These are phyloP conservation scores for Lagria hirta DNA, from an alignment of 2,888 invertebrate species.

Conservation along the genomic window DNA sequence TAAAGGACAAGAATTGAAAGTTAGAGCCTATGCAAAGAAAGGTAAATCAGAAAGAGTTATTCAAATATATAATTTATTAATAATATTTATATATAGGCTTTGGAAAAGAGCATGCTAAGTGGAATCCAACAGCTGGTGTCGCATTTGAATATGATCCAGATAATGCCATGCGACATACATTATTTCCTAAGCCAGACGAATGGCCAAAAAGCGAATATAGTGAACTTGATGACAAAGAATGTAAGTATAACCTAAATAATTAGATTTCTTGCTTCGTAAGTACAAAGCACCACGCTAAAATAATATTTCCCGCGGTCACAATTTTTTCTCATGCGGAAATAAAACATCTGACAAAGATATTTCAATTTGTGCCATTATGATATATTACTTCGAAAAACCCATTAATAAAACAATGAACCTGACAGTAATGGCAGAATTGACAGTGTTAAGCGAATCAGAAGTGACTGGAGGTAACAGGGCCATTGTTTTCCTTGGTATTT, in stretches of 20 bases:
- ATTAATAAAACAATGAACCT: no score
- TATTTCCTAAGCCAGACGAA: constrained; percentile 95
- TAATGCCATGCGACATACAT: constrained; percentile 92
- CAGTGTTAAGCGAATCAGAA: no score
- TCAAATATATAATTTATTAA: constrained; percentile 8
- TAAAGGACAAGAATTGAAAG: constrained; percentile 85
- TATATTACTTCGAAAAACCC: no score
- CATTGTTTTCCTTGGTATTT: no score
- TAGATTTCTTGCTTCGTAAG: not conserved
- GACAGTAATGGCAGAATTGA: no score
- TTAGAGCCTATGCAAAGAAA: constrained; percentile 96
- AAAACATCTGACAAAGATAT: no score
- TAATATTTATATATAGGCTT: constrained; percentile 57
- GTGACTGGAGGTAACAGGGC: no score
- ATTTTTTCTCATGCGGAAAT: no score
- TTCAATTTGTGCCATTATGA: no score
- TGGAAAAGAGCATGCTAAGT: constrained; percentile 99
- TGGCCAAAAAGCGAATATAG: constrained; percentile 99
- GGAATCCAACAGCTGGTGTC: constrained; percentile 99
- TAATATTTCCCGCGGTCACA: no score
- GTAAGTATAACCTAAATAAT: constrained; percentile 49
- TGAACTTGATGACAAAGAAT: constrained; percentile 88
- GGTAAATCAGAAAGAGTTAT: constrained; percentile 51
- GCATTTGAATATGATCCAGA: constrained; percentile 99
- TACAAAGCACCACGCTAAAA: not conserved